Base-by-base conservation (phyloP, 2,888 invertebrate species). In the Drosophila mayaguana region DNA sequence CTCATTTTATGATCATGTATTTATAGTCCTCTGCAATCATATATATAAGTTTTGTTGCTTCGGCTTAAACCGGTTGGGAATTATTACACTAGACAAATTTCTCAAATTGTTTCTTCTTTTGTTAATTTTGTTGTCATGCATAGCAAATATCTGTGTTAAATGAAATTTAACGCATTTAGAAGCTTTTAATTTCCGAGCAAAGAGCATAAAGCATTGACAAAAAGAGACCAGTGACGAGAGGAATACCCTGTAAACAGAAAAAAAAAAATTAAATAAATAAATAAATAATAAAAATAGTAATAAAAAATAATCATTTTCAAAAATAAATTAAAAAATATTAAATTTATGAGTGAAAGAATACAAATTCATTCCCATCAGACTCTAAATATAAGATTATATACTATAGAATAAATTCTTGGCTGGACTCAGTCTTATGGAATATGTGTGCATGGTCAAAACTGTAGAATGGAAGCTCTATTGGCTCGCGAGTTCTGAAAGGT, bases 81-180 rank as follows among this genome's bases (percentile, higher is more conserved):
- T 76, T 67, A 43, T 72, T 20, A 46, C 22, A 51, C 9, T 25
- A 46, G 51, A 18, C 42, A 43, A 51, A 50, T 22, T 48, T 48
- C 25, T 16, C 25, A 34, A 36, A 25, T 63, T 56, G 4, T 53
- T 16, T 20, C 25, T 20, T 55, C 9, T 38, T 16, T 43, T 16
- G 9, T 56, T 42, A 20, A 43, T 16, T 20, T 56, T 32, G 54
- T 61, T 42, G 28, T 2, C 55, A 42, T 42, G 50, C 48, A 54
- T 45, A 32, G 57, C 60, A 63, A 53, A 56, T 74, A 40, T 59
- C 40, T 64, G 57, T 63, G 68, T 42, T 77, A 25, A 76, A 63
- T 55, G 40, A 22, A 77, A 72, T 77, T 77, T 68, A 59, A 59
- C 55, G 64, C 78, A 18, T 73, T 68, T 66, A 59, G 67, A 54